phyloP scores from a whole-genome alignment of 2,113 vertebrate species.

The Syngnathus scovelli region DNA sequence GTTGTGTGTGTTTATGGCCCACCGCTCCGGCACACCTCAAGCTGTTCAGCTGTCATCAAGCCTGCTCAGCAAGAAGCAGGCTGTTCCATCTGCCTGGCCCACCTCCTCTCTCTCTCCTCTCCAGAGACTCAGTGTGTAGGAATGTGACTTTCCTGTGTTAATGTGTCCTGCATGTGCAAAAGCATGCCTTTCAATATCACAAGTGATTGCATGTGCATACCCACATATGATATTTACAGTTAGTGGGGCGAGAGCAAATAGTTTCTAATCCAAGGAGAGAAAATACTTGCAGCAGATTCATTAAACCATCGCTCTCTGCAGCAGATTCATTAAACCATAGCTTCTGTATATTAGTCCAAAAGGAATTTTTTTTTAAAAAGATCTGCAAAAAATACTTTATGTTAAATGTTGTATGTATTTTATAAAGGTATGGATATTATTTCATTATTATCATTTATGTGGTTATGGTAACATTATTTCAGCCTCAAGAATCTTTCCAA shows the following conservation, averaged over 20 bases:
- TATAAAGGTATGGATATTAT: background rate
- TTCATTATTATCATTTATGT: background rate
- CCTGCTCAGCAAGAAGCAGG: slow-evolving; percentile 62
- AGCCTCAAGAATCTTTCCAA: background rate
- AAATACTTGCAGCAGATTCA: background rate
- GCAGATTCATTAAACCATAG: background rate
- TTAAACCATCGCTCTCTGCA: background rate
- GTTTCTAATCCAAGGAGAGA: background rate
- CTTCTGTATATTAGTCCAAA: too few species aligned
- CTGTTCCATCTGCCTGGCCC: slow-evolving; percentile 68
- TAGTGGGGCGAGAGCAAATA: slow-evolving; percentile 5
- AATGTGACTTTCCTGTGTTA: slow-evolving; percentile 17
- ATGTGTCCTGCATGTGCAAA: background rate
- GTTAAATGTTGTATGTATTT: background rate
- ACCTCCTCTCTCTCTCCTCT: slow-evolving; percentile 43
- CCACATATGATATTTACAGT: background rate
- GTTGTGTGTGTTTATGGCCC: slow-evolving; percentile 38
- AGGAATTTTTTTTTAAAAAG: background rate
- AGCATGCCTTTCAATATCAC: slow-evolving; percentile 4
- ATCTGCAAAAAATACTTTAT: background rate
- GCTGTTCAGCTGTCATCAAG: slow-evolving; percentile 68
- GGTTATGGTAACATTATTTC: background rate
- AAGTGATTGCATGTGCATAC: slow-evolving; percentile 12
- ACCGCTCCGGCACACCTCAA: slow-evolving; percentile 62
- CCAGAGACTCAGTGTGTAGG: slow-evolving; percentile 8